phyloP scores from a whole-genome alignment of 2,113 vertebrate genomes.

The Cephalopholis sonnerati region DNA sequence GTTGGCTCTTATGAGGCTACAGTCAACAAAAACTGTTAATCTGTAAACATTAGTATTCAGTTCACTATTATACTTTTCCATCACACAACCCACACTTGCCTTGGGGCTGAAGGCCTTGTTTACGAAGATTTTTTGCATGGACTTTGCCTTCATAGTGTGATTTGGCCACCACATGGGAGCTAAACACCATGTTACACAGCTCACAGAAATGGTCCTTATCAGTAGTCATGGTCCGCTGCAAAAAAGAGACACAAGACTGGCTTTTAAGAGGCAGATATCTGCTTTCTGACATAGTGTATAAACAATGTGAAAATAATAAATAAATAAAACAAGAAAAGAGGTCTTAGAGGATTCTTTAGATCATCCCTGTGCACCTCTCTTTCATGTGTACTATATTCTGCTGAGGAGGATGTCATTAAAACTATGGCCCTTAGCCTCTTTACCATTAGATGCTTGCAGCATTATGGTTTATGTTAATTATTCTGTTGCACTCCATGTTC shows the following conservation, averaged over 20 bases:
- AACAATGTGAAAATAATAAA: neutral
- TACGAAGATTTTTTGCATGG: slow-evolving; percentile 85
- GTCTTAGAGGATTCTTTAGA: neutral
- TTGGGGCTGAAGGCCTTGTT: slow-evolving; percentile 55
- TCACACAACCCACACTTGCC: slow-evolving; percentile 52
- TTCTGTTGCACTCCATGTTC: neutral
- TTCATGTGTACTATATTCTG: neutral
- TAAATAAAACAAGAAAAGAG: neutral
- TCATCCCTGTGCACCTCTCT: neutral
- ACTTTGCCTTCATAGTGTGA: slow-evolving; percentile 88
- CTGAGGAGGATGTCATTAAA: neutral
- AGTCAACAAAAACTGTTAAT: neutral
- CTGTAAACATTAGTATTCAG: slow-evolving; percentile 4
- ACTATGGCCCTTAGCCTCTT: too few relatives aligned
- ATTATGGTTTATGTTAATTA: neutral
- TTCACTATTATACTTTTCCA: neutral
- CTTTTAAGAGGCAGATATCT: neutral
- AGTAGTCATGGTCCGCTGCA: slow-evolving; percentile 72
- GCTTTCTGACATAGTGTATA: neutral
- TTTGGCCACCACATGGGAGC: slow-evolving; percentile 81
- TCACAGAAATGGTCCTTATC: slow-evolving; percentile 85
- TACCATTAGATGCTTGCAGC: neutral
- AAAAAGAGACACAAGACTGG: neutral
- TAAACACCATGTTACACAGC: slow-evolving; percentile 89
- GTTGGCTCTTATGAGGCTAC: neutral